phyloP scores from a whole-genome alignment of 2,113 vertebrate species.

The Antechinus stuartii region DNA sequence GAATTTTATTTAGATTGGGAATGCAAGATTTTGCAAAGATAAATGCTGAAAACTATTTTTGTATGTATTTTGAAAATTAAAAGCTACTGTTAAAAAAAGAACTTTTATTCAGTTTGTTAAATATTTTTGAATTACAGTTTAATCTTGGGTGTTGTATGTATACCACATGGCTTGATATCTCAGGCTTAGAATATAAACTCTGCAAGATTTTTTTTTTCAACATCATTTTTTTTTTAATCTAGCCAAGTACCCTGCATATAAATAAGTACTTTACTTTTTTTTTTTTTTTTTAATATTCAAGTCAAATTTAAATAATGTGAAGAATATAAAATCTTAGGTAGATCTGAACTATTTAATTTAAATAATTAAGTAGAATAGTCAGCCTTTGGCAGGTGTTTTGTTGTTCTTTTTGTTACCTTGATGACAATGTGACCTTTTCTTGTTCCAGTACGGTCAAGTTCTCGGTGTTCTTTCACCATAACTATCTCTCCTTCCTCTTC shows the following conservation, averaged over 20 bases:
- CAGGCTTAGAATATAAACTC: not conserved
- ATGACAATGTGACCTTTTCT: conserved; percentile 99
- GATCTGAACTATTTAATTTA: not conserved
- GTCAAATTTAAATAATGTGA: not conserved
- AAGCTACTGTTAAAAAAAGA: no score
- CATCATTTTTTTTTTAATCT: not conserved
- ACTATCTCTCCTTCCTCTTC: conserved; percentile 99
- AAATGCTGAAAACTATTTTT: no score
- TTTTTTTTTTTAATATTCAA: no score
- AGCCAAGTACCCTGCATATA: not conserved
- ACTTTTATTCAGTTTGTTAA: not conserved
- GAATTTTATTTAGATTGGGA: no score
- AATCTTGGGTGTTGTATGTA: not conserved
- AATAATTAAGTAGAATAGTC: not conserved
- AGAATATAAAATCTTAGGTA: not conserved
- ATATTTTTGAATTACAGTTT: not conserved
- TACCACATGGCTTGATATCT: not conserved
- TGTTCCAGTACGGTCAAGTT: conserved; percentile 97
- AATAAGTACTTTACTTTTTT: no score
- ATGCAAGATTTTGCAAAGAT: no score
- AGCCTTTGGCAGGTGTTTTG: not conserved
- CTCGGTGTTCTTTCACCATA: conserved; percentile 98
- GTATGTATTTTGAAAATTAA: no score
- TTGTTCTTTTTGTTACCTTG: conserved; percentile 87
- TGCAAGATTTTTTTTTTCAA: not conserved